phyloP scores from a whole-genome alignment of 2,113 vertebrate genomes.

The Triplophysa tibetana region DNA sequence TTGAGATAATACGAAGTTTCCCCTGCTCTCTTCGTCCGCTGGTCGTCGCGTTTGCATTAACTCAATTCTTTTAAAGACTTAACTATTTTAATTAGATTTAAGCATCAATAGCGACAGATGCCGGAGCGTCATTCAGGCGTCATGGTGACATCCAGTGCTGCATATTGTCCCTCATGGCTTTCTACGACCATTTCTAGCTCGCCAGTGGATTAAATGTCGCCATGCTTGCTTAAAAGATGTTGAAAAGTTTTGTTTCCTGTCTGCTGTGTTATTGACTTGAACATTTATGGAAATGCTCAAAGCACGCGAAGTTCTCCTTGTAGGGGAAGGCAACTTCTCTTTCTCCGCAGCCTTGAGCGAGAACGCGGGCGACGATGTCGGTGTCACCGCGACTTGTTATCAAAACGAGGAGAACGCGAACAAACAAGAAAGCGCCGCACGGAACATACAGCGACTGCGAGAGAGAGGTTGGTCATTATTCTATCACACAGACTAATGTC shows the following conservation, averaged over 20 bases:
- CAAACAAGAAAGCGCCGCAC: constrained; percentile 61
- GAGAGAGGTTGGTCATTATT: constrained; percentile 71
- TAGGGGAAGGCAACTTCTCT: constrained; percentile 95
- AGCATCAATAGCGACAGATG: background rate
- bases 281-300: constrained; percentile 52
- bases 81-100: constrained; percentile 24
- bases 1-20: background rate
- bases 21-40: background rate
- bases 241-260: background rate
- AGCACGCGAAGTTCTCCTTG: constrained; percentile 72
- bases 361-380: constrained; percentile 7
- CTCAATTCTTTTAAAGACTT: background rate
- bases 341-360: constrained; percentile 79
- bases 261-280: background rate
- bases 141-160: constrained; percentile 10
- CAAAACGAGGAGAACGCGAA: constrained; percentile 69
- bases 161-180: background rate
- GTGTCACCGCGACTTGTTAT: constrained; percentile 82
- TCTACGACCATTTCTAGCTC: background rate
- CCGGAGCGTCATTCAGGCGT: constrained; percentile 9
- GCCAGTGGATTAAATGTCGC: background rate
- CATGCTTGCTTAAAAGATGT: background rate
- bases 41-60: background rate
- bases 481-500: background rate
- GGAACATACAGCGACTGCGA: constrained; percentile 76